Evolutionary conservation across 2,888 invertebrate genomes (phyloP), one percentile per base, ranked within the genome.

Genomic region (Mythimna lalbum): DNA sequence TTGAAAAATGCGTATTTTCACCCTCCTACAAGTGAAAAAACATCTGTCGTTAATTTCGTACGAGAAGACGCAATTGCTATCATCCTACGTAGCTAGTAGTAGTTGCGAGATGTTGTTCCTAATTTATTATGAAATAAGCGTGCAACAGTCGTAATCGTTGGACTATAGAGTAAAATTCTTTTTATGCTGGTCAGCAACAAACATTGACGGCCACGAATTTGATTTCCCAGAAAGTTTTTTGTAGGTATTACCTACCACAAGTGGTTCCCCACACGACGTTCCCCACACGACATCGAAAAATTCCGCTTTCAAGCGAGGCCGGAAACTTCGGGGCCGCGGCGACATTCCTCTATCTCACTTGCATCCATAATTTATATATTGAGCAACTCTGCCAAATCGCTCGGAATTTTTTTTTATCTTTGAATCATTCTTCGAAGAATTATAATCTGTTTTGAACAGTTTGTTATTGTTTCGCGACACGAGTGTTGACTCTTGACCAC

Each of bases 391-490:
- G 27, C 47, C 36, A 27, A 39, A 69, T 21, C 9, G 4, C 12
- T n/a, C 23, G 53, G 77, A 21, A 43, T 43, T 19, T 71, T 31
- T 71, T 49, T 52, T 47, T 52, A 36, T 27, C 5, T 23, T 19
- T 23, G 33, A 59, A 4, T 50, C 43, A 70, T 69, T 57, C 12
- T 78, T 71, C 78, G 17, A 36, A 36, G 57, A 73, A 70, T 57
- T 57, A n/a, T 43, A 14, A 69, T 69, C 19, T 56, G 70, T 57
- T 78, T 50, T 47, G 14, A 33, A 70, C 33, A 33, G 78, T 70
- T 52, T 79, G 59, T 64, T 80, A n/a, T 80, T 65, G 75, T 65
- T 61, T 76, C 31, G 47, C 43, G 23, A 36, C 4, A 6, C 27
- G 27, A 19, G 39, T 36, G 17, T 57, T 12, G 39, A 19, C 31